These are phyloP conservation scores for Torymus tubicola DNA, from an alignment of 2,888 invertebrate species.

Conservation along the genomic window DNA sequence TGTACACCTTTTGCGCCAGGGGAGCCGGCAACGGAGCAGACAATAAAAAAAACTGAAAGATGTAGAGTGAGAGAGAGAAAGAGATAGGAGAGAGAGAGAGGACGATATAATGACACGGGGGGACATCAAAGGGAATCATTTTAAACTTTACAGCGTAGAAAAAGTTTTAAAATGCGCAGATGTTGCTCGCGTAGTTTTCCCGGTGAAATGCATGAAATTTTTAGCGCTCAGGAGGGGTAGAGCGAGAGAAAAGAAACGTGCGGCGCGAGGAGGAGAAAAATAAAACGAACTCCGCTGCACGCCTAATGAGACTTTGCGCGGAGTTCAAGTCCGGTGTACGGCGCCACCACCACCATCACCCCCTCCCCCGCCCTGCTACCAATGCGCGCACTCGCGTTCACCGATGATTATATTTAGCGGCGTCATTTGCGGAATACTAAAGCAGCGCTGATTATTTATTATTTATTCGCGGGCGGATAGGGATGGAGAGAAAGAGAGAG, in stretches of 20 bases:
- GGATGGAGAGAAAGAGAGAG: background rate
- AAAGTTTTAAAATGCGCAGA: conserved; percentile 46
- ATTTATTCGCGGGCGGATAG: conserved; percentile 16
- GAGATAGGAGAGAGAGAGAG: background rate
- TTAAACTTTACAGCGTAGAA: conserved; percentile 48
- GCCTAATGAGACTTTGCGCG: conserved; percentile 43
- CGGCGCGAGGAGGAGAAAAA: conserved; percentile 2
- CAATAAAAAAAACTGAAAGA: conserved; percentile 7
- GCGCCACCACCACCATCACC: background rate
- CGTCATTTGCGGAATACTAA: conserved; percentile 40
- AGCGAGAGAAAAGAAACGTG: background rate
- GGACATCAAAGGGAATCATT: conserved; percentile 47
- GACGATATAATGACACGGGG: conserved; percentile 43
- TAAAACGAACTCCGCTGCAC: conserved; percentile 27
- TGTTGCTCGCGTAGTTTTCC: conserved; percentile 21
- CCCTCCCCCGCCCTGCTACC: too few relatives aligned
- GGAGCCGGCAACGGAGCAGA: too few relatives aligned
- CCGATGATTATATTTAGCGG: conserved; percentile 38
- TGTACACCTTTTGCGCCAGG: too few relatives aligned
- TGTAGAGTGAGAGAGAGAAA: background rate
- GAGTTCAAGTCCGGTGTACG: conserved; percentile 16
- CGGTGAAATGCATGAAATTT: conserved; percentile 22
- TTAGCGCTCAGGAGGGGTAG: background rate
- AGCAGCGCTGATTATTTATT: conserved; percentile 45
- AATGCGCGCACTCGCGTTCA: too few relatives aligned